Evolutionary conservation across 2,797 vertebrate species (phyloP), one percentile per base, ranked within the genome.

Genomic region (Onychomys torridus): DNA sequence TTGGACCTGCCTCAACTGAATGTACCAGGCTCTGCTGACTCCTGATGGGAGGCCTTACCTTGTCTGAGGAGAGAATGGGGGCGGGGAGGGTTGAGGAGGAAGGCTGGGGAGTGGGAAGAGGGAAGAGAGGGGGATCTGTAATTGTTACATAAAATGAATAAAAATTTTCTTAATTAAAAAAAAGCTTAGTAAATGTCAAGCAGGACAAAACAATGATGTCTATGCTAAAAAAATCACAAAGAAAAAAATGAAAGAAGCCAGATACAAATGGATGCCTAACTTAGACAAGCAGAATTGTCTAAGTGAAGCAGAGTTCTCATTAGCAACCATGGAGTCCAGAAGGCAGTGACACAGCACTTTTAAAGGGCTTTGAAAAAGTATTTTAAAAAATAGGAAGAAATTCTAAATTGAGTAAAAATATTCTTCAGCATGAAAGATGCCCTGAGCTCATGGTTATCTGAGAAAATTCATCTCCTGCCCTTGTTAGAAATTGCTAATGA

Each of bases 361-460:
- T 49, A 92, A 96, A 89, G 6, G 52, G 10, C 32, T 69, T 79
- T 55, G 17, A 69, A 95, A 57, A 79, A 14, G 61, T 13, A 21
- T 73, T 73, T 73, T 23, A 61, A 52, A 63, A 59, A 49, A 40
- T 12, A 34, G 40, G n/a, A 63, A 43, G 59, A 78, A 91, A 55
- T 93, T 81, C 75, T 57, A 40, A 73, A 84, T 91, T 4, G 10
- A 78, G 25, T 91, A 49, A 75, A 95, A 94, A 81, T 79, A 85
- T 76, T 32, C 40, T 84, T 93, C 27, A 27, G 6, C 6, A 37
- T 89, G 49, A 94, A 94, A 84, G 46, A 59, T 17, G 71, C 46
- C 37, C 27, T 75, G 57, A 52, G 23, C 19, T 81, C 23, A 94
- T 49, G 37, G 73, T 43, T 71, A 34, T n/a, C 5, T 65, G 79